phyloP scores from a whole-genome alignment of 2,888 invertebrate species.

The Oeneis ivallda region DNA sequence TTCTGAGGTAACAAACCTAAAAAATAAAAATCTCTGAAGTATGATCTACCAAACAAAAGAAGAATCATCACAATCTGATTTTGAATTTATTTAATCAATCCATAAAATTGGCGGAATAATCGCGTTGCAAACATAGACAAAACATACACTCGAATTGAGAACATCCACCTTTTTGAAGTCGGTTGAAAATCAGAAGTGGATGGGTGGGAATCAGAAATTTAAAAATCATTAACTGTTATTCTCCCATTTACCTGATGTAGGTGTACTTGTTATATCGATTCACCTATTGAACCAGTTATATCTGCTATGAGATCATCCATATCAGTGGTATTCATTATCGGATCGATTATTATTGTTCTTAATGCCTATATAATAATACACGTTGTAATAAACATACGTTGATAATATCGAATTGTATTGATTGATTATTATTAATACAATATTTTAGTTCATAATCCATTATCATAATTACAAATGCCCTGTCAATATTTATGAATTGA shows the following conservation, averaged over 20 bases:
- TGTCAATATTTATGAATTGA: no score
- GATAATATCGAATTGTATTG: background rate
- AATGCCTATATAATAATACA: background rate
- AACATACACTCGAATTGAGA: no score
- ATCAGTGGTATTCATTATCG: background rate
- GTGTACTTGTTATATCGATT: background rate
- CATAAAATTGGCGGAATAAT: no score
- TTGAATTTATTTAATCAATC: no score
- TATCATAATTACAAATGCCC: background rate
- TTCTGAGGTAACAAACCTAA: no score
- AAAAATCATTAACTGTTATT: no score
- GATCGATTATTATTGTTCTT: constrained; percentile 1
- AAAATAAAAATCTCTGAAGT: no score
- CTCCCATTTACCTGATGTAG: background rate
- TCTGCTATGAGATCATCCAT: constrained; percentile 10
- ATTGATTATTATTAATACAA: background rate
- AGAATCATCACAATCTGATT: no score
- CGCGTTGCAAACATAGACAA: no score
- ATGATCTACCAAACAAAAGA: no score
- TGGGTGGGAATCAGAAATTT: no score
- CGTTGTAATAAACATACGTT: background rate
- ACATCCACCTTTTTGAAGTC: no score
- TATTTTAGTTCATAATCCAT: constrained; percentile 1
- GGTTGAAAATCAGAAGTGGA: background rate
- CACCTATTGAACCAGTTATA: constrained; percentile 4